Percentiles rank a stretch among this genome's conserved stretches.
phyloP scores from a whole-genome alignment of 2,888 invertebrate genomes.

The Aspidiotus rigidus region DNA sequence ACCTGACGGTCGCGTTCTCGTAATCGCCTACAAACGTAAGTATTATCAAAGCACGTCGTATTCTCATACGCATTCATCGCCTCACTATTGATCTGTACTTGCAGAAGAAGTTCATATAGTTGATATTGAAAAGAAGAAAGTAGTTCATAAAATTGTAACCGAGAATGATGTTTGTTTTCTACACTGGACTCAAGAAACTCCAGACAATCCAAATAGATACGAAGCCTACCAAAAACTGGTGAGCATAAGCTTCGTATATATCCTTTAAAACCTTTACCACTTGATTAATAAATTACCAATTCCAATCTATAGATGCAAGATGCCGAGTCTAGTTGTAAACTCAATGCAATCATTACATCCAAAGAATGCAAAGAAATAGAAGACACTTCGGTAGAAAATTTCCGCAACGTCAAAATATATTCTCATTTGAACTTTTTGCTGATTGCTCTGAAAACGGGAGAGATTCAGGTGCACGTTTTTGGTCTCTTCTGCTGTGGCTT shows the following conservation, averaged over 20 bases:
- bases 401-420: slow-evolving; percentile 45
- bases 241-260: background rate
- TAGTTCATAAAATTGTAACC: slow-evolving; percentile 55
- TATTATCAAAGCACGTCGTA: background rate
- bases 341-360: slow-evolving; percentile 16
- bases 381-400: slow-evolving; percentile 26
- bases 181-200: slow-evolving; percentile 56
- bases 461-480: slow-evolving; percentile 65
- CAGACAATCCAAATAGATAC: slow-evolving; percentile 22
- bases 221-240: slow-evolving; percentile 12
- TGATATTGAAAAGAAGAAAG: slow-evolving; percentile 77
- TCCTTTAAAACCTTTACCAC: background rate
- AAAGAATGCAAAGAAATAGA: slow-evolving; percentile 33
- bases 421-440: slow-evolving; percentile 64
- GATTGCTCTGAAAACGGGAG: slow-evolving; percentile 65
- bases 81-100: background rate
- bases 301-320: slow-evolving; percentile 25
- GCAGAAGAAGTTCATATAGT: slow-evolving; percentile 60
- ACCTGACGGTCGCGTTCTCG: slow-evolving; percentile 83
- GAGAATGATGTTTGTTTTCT: slow-evolving; percentile 60
- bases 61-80: background rate
- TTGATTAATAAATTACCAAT: background rate
- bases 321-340: slow-evolving; percentile 30
- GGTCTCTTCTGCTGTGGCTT: slow-evolving; percentile 74
- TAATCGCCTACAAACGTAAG: slow-evolving; percentile 55